Percentiles rank a stretch among this genome's conserved stretches.
phyloP scores from a whole-genome alignment of 2,888 invertebrate species.

The Tanypteryx hageni region DNA sequence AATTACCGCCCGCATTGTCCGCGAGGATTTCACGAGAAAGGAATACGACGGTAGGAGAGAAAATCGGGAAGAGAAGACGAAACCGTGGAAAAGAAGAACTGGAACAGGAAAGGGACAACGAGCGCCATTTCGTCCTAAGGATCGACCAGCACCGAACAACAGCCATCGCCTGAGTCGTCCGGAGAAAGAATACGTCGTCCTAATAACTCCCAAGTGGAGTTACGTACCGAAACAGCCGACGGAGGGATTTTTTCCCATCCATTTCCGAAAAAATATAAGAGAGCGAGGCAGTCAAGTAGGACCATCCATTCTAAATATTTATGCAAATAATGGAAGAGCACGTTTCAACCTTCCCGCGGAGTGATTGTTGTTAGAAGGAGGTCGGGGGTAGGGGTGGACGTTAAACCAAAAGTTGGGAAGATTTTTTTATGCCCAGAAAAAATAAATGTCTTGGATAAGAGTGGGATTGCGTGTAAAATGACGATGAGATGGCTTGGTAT shows the following conservation, averaged over 20 bases:
- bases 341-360: neutral
- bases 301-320: slow-evolving; percentile 10
- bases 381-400: neutral
- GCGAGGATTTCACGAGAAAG: too few species aligned
- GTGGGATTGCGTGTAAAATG: neutral
- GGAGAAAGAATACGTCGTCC: neutral
- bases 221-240: neutral
- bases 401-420: neutral
- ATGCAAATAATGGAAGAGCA: slow-evolving; percentile 32
- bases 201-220: neutral
- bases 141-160: neutral
- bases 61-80: too few species aligned
- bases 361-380: neutral
- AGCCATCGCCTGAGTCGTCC: neutral
- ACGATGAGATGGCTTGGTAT: neutral
- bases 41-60: too few species aligned
- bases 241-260: slow-evolving; percentile 28
- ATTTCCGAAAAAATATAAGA: neutral
- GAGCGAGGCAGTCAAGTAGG: neutral
- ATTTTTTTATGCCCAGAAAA: neutral
- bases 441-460: neutral
- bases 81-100: neutral
- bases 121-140: neutral
- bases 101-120: neutral
- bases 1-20: too few species aligned